A percentile compares a stretch with the other conserved stretches of the same genome.
phyloP scores from a whole-genome alignment of 2,888 invertebrate species.

The Eurois occulta region DNA sequence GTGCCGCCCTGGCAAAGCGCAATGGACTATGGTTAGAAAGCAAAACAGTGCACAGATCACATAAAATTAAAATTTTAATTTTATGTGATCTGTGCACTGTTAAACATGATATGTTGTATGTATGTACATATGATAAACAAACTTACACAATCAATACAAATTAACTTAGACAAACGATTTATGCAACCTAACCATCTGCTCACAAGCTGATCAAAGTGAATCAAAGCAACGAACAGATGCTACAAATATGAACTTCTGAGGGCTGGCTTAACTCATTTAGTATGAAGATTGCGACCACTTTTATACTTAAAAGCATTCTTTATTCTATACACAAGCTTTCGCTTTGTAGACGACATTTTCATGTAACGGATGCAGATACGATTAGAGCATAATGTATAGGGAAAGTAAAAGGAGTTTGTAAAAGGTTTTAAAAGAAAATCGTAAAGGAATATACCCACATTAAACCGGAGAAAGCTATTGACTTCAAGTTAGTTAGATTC shows the following conservation, averaged over 20 bases:
- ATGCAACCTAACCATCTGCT: neutral
- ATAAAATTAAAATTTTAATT: constrained; percentile 6
- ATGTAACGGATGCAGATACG: constrained; percentile 21
- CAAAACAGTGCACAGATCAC: neutral
- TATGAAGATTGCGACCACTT: constrained; percentile 44
- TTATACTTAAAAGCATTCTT: constrained; percentile 26
- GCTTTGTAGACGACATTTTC: constrained; percentile 38
- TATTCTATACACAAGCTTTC: constrained; percentile 5
- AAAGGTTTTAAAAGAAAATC: neutral
- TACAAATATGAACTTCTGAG: constrained; percentile 15
- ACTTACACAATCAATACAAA: neutral
- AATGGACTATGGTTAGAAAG: neutral
- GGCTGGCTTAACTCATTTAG: constrained; percentile 31
- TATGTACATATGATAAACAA: too few relatives aligned
- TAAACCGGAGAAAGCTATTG: constrained; percentile 9
- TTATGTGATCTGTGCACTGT: too few relatives aligned
- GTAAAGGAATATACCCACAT: constrained; percentile 2
- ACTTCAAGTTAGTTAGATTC: neutral
- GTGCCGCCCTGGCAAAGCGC: constrained; percentile 3
- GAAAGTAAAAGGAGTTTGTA: neutral
- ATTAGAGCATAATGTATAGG: constrained; percentile 1
- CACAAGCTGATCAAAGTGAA: constrained; percentile 8
- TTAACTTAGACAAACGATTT: neutral
- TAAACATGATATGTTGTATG: too few relatives aligned
- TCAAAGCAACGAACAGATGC: constrained; percentile 10